These are phyloP conservation scores for Xiphorhynchus erythropygius DNA, from an alignment of 2,797 vertebrate genomes.

Conservation along the genomic window DNA sequence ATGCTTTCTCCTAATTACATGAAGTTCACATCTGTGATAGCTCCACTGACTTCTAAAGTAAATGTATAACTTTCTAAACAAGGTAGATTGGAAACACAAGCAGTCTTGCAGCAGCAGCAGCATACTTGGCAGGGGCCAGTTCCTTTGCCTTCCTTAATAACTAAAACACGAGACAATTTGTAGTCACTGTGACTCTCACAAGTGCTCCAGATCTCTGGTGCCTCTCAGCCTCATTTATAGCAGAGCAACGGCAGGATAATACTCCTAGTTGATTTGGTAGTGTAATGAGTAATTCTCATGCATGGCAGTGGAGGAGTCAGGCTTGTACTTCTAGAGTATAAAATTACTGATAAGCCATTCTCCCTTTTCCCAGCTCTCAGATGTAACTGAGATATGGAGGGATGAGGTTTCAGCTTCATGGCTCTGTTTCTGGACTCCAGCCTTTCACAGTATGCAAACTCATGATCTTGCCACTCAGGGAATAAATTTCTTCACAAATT, in stretches of 20 bases:
- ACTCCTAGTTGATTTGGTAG: neutral
- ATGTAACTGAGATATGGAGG: slow-evolving; percentile 1
- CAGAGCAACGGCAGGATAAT: neutral
- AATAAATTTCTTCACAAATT: slow-evolving; percentile 25
- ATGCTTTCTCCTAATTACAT: slow-evolving; percentile 21
- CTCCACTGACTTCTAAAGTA: slow-evolving; percentile 31
- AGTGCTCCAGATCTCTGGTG: neutral
- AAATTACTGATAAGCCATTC: slow-evolving; percentile 39
- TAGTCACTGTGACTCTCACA: neutral
- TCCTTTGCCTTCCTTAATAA: neutral
- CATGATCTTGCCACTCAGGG: neutral
- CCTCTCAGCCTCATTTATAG: neutral
- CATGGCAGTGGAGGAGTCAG: neutral
- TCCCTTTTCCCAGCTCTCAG: slow-evolving; percentile 12
- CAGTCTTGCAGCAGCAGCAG: slow-evolving; percentile 27
- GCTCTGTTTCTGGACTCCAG: neutral
- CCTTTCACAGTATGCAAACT: slow-evolving; percentile 5
- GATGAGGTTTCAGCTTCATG: slow-evolving; percentile 20
- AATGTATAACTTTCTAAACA: slow-evolving; percentile 57
- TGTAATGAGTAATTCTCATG: neutral
- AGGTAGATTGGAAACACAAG: neutral
- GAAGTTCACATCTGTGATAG: slow-evolving; percentile 3
- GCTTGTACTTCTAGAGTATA: slow-evolving; percentile 9
- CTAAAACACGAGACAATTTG: neutral
- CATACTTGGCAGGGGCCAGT: neutral